Evolutionary conservation across 1,140 invertebrate genomes (phyloP), one percentile per base, ranked within the genome.

Genomic region (Laupala kohalensis): DNA sequence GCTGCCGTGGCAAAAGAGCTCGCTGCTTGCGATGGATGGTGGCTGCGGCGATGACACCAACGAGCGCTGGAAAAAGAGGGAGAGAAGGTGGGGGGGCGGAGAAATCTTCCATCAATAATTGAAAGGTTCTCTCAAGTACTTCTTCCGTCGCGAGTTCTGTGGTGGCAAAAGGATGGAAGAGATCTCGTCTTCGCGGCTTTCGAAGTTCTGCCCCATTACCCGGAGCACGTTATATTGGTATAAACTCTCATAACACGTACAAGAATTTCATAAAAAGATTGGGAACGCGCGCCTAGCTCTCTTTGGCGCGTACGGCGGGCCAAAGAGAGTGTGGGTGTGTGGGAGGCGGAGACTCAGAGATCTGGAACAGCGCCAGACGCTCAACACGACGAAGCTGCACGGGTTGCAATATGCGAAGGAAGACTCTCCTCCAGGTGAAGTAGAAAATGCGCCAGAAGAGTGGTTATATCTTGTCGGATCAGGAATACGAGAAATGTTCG

Each of bases 231-330:
- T 68, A 29, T 68, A 68, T 68, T 68, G 67, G 67, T 27, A 68
- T 30, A 68, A 68, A 30, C 67, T 28, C 67, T 27, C 67, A 68
- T 68, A 68, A 68, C 67, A 68, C 67, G 67, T 68, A 68, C 67
- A 68, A 68, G 67, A 68, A 68, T 68, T 68, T 68, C 67, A 68
- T 68, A 68, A 68, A 68, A 68, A 29, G 67, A 68, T 68, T 68
- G 26, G 23, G 37, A 53, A 53, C 37, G 37, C 37, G 25, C 28
- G 26, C 28, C 28, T n/a, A n/a, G n/a, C 67, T 26, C 66, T 25
- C n/a, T 67, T 27, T 25, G 19, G 23, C 0, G 25, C n/a, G n/a
- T n/a, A n/a, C n/a, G n/a, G n/a, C n/a, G n/a, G n/a, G n/a, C n/a
- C n/a, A n/a, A n/a, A n/a, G n/a, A n/a, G n/a, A n/a, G n/a, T n/a